Percentiles rank a stretch among this genome's conserved stretches.
Evolutionary conservation across 2,113 vertebrate species (phyloP).

Genomic region (Elachura formosa): DNA sequence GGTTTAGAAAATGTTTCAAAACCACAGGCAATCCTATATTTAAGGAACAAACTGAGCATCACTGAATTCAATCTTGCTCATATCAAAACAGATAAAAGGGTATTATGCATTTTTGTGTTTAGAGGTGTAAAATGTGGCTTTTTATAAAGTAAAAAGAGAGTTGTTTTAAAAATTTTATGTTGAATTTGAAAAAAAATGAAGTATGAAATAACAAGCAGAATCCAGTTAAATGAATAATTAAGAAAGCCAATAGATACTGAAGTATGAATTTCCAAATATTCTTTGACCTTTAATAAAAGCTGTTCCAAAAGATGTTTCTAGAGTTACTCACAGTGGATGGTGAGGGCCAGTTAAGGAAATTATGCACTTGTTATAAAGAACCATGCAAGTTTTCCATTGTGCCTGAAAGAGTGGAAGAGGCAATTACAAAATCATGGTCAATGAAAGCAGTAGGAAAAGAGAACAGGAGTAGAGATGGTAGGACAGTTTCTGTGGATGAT

Average conservation of each 20-base stretch:
- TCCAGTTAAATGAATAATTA: neutral
- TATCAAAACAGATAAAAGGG: neutral
- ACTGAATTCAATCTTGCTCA: neutral
- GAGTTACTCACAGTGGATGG: neutral
- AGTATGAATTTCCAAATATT: neutral
- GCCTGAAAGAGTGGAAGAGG: neutral
- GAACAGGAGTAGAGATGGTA: neutral
- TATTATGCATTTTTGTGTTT: neutral
- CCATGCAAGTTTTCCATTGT: accelerated
- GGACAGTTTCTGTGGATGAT: neutral
- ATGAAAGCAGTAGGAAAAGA: neutral
- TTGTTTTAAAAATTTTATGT: neutral
- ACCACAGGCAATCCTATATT: neutral
- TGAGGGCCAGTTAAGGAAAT: neutral
- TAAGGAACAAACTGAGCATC: neutral
- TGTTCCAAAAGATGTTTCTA: neutral
- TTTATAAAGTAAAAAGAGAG: neutral
- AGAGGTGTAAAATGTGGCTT: neutral
- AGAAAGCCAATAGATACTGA: neutral
- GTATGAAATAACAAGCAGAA: neutral
- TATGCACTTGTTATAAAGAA: neutral
- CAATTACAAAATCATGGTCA: neutral
- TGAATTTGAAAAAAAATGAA: neutral
- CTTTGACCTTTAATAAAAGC: neutral
- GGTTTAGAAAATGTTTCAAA: neutral